Evolutionary conservation across 2,113 vertebrate species (phyloP).

Genomic region (Clarias magur): DNA sequence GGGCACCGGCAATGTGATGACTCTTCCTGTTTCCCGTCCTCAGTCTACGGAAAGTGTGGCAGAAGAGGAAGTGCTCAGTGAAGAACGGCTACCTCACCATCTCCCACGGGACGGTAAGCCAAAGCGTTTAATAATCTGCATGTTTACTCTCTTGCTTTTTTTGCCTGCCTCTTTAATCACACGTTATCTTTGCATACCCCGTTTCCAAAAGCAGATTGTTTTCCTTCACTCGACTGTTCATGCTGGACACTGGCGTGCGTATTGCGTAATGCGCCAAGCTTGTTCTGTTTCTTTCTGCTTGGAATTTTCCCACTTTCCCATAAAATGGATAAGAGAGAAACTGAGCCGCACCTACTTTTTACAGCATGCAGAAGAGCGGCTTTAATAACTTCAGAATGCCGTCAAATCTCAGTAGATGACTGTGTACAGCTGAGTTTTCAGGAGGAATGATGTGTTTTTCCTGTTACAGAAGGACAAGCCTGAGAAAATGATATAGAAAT

Average conservation of each 20-base stretch:
- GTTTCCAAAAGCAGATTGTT: neutral
- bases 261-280: neutral
- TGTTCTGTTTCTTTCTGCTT: neutral
- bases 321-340: neutral
- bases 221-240: neutral
- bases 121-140: neutral
- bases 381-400: neutral
- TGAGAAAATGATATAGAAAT: neutral
- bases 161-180: neutral
- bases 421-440: no score
- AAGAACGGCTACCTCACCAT: constrained; percentile 98
- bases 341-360: neutral
- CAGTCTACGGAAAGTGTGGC: constrained; percentile 79
- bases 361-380: neutral
- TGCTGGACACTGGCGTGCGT: neutral
- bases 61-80: constrained; percentile 84
- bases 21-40: constrained; percentile 43
- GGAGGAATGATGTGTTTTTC: neutral
- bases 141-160: neutral
- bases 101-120: constrained; percentile 93
- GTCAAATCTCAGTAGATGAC: neutral
- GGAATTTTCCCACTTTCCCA: neutral
- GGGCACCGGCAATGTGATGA: neutral
- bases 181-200: neutral
- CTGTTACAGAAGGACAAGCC: neutral